Percentiles rank a stretch among this genome's conserved stretches.
These are phyloP conservation scores for Buceros bicornis DNA, from an alignment of 2,797 vertebrate genomes.

Conservation along the genomic window DNA sequence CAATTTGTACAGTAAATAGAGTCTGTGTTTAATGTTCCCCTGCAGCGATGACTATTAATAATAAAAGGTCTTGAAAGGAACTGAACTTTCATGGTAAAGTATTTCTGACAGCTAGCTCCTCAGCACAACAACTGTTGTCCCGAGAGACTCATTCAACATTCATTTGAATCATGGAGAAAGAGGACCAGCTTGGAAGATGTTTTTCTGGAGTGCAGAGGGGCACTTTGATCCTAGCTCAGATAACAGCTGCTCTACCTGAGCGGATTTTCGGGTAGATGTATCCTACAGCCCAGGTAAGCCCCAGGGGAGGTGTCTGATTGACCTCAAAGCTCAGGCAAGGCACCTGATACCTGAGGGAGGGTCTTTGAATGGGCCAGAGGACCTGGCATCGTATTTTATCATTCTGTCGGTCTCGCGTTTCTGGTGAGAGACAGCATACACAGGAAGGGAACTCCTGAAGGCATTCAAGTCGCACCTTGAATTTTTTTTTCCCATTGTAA, in stretches of 20 bases:
- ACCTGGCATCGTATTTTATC: slow-evolving; percentile 85
- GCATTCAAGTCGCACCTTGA: slow-evolving; percentile 78
- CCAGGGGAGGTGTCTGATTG: slow-evolving; percentile 91
- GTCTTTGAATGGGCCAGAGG: slow-evolving; percentile 87
- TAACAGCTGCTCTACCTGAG: slow-evolving; percentile 87
- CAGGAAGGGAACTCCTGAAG: slow-evolving; percentile 77
- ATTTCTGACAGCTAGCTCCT: slow-evolving; percentile 81
- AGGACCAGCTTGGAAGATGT: slow-evolving; percentile 81
- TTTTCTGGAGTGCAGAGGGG: slow-evolving; percentile 82
- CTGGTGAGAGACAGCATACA: slow-evolving; percentile 71
- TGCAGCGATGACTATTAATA: slow-evolving; percentile 70
- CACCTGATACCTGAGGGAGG: slow-evolving; percentile 90
- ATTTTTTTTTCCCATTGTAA: slow-evolving; percentile 74
- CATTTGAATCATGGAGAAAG: slow-evolving; percentile 83
- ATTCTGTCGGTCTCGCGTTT: slow-evolving; percentile 82
- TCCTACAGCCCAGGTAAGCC: slow-evolving; percentile 85
- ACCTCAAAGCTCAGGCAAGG: slow-evolving; percentile 89
- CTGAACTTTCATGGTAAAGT: slow-evolving; percentile 73
- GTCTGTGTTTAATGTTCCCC: slow-evolving; percentile 63
- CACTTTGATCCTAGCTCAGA: slow-evolving; percentile 97
- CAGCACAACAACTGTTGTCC: slow-evolving; percentile 83
- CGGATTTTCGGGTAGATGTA: slow-evolving; percentile 81
- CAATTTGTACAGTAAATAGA: slow-evolving; percentile 71
- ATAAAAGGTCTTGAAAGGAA: slow-evolving; percentile 71
- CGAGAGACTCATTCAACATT: slow-evolving; percentile 83